Evolutionary conservation across 2,797 vertebrate genomes (phyloP).

Genomic region (Sus cebifrons): DNA sequence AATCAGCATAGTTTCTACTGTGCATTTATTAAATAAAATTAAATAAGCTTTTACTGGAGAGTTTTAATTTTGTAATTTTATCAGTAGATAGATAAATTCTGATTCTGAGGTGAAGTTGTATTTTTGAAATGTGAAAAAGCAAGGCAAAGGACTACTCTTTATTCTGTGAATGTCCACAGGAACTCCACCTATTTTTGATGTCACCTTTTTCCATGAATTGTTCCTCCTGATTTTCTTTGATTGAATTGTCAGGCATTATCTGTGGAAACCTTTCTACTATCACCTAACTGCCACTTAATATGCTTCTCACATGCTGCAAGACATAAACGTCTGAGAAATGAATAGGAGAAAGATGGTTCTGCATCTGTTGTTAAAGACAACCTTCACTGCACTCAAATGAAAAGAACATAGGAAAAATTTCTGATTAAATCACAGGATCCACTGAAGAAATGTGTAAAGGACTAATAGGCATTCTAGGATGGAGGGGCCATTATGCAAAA

Average conservation of each 20-base stretch:
- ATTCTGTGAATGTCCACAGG: constrained; percentile 53
- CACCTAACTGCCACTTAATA: constrained; percentile 73
- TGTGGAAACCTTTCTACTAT: constrained; percentile 69
- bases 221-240: constrained; percentile 75
- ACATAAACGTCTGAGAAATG: constrained; percentile 74
- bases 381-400: constrained; percentile 47
- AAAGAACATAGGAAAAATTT: constrained; percentile 48
- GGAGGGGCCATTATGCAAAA: background rate
- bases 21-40: constrained; percentile 50
- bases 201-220: constrained; percentile 63
- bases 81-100: constrained; percentile 37
- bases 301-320: constrained; percentile 74
- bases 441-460: constrained; percentile 3
- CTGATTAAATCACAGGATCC: constrained; percentile 48
- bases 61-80: constrained; percentile 59
- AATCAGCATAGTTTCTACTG: background rate
- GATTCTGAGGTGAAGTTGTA: constrained; percentile 22
- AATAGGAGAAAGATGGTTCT: constrained; percentile 73
- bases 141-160: background rate
- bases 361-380: constrained; percentile 77
- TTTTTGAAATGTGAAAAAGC: constrained; percentile 51
- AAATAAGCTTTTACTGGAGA: background rate
- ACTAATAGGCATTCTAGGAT: background rate
- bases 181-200: constrained; percentile 31
- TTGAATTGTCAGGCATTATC: constrained; percentile 77